Percentiles rank a stretch among this genome's conserved stretches.
Evolutionary conservation across 2,113 vertebrate species (phyloP).

Genomic region (Hydrochoerus hydrochaeris): DNA sequence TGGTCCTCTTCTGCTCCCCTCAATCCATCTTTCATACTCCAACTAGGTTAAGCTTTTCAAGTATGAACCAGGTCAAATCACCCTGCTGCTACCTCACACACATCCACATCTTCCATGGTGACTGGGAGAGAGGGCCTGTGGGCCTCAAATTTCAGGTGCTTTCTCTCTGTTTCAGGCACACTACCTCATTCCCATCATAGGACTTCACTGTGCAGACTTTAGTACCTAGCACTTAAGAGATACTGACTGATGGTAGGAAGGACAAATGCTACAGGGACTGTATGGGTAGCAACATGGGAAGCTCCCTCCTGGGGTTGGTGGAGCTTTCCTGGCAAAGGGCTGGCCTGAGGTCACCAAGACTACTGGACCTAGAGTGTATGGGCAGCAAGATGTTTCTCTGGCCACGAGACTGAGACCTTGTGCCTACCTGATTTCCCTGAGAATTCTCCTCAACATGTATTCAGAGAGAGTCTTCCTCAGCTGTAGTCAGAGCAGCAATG

Average conservation of each 20-base stretch:
- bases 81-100: neutral
- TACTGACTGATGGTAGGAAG: accelerated
- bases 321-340: neutral
- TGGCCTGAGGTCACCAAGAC: neutral
- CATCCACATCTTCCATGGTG: neutral
- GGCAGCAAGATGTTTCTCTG: neutral
- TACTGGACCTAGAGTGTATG: accelerated
- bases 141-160: too few species aligned
- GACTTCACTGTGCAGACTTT: neutral
- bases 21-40: neutral
- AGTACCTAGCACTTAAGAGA: neutral
- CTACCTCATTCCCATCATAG: neutral
- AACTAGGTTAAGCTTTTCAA: neutral
- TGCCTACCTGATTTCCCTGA: neutral
- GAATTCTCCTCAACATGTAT: neutral
- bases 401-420: neutral
- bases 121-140: accelerated
- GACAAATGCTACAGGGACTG: neutral
- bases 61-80: neutral
- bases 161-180: too few species aligned
- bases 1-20: neutral
- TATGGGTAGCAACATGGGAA: accelerated
- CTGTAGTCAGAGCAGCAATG: neutral
- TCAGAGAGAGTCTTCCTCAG: neutral
- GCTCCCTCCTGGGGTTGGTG: neutral